Conservation (phyloP, 2,797 vertebrate species). For the Antennarius maculatus region DNA sequence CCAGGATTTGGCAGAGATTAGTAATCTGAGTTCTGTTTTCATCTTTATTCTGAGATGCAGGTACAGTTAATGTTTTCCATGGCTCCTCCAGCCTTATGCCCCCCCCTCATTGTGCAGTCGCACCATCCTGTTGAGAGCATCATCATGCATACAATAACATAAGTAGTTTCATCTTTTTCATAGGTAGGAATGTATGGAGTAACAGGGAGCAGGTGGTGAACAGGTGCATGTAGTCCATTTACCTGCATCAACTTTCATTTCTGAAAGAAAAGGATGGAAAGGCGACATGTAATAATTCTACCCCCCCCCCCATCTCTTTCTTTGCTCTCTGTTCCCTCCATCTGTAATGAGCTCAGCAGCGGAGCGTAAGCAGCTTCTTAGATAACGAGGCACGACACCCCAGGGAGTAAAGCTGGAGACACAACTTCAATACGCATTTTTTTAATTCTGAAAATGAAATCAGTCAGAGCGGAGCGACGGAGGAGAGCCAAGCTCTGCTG, state of each 20-base stretch:
- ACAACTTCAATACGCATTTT: slow-evolving; percentile 60
- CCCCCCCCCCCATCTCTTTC: slow-evolving; percentile 11
- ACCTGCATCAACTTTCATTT: slow-evolving; percentile 56
- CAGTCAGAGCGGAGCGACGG: slow-evolving; percentile 44
- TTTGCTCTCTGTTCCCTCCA: slow-evolving; percentile 39
- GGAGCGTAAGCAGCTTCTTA: slow-evolving; percentile 76
- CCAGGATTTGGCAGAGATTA: too few species aligned
- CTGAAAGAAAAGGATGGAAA: slow-evolving; percentile 40
- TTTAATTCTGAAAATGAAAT: slow-evolving; percentile 65
- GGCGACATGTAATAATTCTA: slow-evolving; percentile 39
- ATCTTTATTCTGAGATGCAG: too few species aligned
- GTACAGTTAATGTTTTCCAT: background rate
- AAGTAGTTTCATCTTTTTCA: too few species aligned
- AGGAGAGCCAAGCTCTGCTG: slow-evolving; percentile 16
- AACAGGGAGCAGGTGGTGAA: slow-evolving; percentile 54
- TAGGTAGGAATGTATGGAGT: slow-evolving; percentile 25
- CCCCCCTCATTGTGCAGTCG: background rate
- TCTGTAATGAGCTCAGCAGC: slow-evolving; percentile 78
- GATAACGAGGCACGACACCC: slow-evolving; percentile 78
- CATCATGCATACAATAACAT: too few species aligned
- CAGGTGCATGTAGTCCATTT: slow-evolving; percentile 21
- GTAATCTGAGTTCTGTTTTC: too few species aligned
- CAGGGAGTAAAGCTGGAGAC: slow-evolving; percentile 61
- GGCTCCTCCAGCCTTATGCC: too few species aligned
- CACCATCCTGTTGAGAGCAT: too few species aligned